Evolutionary conservation across 1,140 invertebrate genomes (phyloP), one percentile per base, ranked within the genome.

Genomic region (Aphidius ervi): DNA sequence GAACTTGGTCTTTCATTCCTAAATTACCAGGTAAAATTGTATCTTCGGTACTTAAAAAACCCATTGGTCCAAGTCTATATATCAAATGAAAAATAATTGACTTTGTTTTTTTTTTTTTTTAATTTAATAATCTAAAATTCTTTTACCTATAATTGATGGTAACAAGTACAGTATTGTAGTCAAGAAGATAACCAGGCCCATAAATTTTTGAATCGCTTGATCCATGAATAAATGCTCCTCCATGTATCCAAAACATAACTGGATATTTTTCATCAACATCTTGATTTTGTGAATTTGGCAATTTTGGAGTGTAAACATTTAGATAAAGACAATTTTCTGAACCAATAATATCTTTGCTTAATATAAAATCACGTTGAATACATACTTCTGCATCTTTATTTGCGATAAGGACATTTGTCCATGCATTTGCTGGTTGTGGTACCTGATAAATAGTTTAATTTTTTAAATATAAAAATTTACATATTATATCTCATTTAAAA

Each of bases 321-420:
- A 95, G 74, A 67, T 91, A 93, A 3, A 95, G 81, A 65, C 93
- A 95, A 74, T 95, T 92, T 76, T 94, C 91, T 23, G 78, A 77
- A 0, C 89, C 89, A 39, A 84, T 82, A 10, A 89, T 81, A 39
- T 16, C 83, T 74, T 39, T 81, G 71, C 58, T 84, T 79, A 53
- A 10, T 6, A 41, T 3, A 41, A 41, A 89, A 6, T 87, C 85
- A 72, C 90, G 88, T 8, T 86, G 91, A 31, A 85, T 85, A 67
- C 90, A 93, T n/a, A 87, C 81, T 0, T 84, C 75, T 1, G 86
- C 83, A 63, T 85, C 84, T 50, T 82, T 68, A 0, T 84, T 83
- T 0, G 85, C 52, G 2, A 37, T 39, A 9, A 40, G 3, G 43
- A 48, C 39, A 52, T 10, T 48, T 47, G 43, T 47, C 52, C 52